Evolutionary conservation across 2,797 vertebrate genomes (phyloP).

Genomic region (Sciurus vulgaris): DNA sequence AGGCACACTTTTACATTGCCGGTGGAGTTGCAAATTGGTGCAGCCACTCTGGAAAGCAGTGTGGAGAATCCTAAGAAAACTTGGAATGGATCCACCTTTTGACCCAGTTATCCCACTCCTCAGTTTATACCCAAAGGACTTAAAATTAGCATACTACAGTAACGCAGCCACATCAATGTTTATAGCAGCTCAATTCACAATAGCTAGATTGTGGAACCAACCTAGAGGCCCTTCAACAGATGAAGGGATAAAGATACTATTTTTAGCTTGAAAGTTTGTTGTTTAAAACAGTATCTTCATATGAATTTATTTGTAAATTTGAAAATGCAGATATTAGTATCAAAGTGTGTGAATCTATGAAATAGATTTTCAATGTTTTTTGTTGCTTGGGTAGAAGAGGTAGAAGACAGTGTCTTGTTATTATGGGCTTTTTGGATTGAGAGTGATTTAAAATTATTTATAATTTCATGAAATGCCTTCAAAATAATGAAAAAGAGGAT

Average conservation of each 20-base stretch:
- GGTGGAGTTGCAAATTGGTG: too few species aligned
- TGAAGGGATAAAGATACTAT: neutral
- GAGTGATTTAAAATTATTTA: constrained; percentile 46
- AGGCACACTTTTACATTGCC: too few species aligned
- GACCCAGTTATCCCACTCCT: too few species aligned
- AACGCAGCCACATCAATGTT: too few species aligned
- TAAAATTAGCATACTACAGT: too few species aligned
- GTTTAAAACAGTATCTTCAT: neutral
- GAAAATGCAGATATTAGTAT: neutral
- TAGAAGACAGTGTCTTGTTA: neutral
- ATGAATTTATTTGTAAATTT: neutral
- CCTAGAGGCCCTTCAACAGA: too few species aligned
- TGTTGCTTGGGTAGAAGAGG: neutral
- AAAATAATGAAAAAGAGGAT: constrained; percentile 50
- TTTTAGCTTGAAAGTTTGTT: neutral
- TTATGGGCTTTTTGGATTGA: neutral
- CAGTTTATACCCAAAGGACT: too few species aligned
- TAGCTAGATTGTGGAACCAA: too few species aligned
- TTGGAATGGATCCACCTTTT: too few species aligned
- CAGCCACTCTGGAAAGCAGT: too few species aligned
- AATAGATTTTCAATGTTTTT: neutral
- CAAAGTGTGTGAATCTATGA: neutral
- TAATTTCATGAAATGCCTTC: neutral
- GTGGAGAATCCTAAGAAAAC: too few species aligned
- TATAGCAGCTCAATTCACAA: too few species aligned